Evolutionary conservation across 2,888 invertebrate species (phyloP).

Genomic region (Parnassius smintheus): DNA sequence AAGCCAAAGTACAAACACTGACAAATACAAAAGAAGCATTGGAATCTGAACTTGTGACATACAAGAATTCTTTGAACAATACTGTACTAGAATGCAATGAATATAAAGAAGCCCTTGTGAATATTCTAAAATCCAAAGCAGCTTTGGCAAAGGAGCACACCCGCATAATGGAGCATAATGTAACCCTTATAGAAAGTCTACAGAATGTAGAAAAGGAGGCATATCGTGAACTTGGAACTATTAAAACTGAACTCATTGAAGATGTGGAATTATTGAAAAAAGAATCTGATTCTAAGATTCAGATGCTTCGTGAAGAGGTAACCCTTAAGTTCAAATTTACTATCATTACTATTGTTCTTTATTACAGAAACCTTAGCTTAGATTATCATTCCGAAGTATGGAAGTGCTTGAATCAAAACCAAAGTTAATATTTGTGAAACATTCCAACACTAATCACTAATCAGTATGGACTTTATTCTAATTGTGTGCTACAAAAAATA

Average conservation of each 20-base stretch:
- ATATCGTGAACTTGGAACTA: slow-evolving; percentile 69
- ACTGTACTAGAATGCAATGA: slow-evolving; percentile 68
- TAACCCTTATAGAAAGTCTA: slow-evolving; percentile 68
- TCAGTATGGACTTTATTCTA: no score
- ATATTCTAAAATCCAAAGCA: slow-evolving; percentile 72
- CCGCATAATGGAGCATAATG: slow-evolving; percentile 75
- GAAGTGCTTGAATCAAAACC: no score
- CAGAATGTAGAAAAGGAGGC: slow-evolving; percentile 75
- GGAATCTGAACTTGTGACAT: slow-evolving; percentile 58
- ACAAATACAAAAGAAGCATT: slow-evolving; percentile 57
- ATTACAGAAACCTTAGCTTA: no score
- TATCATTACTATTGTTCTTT: no score
- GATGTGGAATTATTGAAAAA: slow-evolving; percentile 70
- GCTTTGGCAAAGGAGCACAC: slow-evolving; percentile 70
- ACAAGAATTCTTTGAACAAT: slow-evolving; percentile 60
- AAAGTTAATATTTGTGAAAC: no score
- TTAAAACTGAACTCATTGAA: slow-evolving; percentile 71
- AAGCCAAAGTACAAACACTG: slow-evolving; percentile 59
- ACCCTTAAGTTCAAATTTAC: slow-evolving; percentile 21
- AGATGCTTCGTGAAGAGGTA: slow-evolving; percentile 67
- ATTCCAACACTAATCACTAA: no score
- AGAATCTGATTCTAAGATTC: slow-evolving; percentile 68
- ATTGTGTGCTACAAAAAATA: no score
- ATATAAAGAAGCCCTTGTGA: slow-evolving; percentile 72
- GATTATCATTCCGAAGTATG: no score